Evolutionary conservation across 2,888 invertebrate species (phyloP).

Genomic region (Ditula angustiorana): DNA sequence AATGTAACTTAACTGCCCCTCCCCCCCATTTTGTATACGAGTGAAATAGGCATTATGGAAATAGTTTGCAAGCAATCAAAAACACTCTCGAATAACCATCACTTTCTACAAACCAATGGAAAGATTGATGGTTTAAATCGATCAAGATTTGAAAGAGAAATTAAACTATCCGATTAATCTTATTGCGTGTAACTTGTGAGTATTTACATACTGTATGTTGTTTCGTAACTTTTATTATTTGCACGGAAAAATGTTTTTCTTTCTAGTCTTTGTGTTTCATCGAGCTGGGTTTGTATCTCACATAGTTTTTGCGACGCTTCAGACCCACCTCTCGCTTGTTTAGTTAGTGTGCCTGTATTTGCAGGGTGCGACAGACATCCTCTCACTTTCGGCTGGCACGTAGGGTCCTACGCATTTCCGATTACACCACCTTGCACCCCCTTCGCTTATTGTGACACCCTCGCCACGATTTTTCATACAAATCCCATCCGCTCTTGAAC

Average conservation of each 20-base stretch:
- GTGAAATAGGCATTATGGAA: neutral
- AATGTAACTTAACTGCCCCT: no score
- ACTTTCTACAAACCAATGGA: slow-evolving; percentile 19
- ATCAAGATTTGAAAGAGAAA: slow-evolving; percentile 19
- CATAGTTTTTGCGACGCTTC: neutral
- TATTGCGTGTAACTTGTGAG: neutral
- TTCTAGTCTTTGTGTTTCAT: no score
- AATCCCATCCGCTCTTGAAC: slow-evolving; percentile 80
- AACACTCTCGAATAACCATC: slow-evolving; percentile 17
- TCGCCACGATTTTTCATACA: slow-evolving; percentile 82
- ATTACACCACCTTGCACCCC: slow-evolving; percentile 77
- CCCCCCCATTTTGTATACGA: no score
- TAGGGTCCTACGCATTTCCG: slow-evolving; percentile 63
- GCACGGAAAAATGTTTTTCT: no score
- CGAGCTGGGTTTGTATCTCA: no score
- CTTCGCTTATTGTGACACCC: slow-evolving; percentile 77
- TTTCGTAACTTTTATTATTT: neutral
- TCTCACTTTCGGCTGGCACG: slow-evolving; percentile 23
- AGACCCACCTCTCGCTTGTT: slow-evolving; percentile 21
- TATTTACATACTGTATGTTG: neutral
- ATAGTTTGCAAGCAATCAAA: neutral
- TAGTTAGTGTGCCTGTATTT: neutral
- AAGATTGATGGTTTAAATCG: slow-evolving; percentile 31
- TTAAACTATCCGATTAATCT: neutral
- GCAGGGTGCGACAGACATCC: neutral